phyloP scores from a whole-genome alignment of 1,140 invertebrate species.

The Eupeodes corollae region DNA sequence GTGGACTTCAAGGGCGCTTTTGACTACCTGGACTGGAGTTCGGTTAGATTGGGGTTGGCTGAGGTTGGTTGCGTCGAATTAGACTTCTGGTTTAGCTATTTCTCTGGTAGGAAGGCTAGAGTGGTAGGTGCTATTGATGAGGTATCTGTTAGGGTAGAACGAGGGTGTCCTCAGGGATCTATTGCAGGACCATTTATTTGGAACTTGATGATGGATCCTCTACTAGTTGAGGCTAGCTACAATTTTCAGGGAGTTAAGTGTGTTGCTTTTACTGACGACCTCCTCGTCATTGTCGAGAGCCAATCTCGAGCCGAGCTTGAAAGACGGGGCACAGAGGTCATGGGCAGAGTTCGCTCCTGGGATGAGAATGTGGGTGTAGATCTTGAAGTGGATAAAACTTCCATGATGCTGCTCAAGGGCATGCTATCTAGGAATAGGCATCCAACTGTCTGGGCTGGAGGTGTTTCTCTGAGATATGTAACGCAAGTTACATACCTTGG shows the following conservation, averaged over 20 bases:
- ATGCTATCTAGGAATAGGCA: background rate
- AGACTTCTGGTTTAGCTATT: no score
- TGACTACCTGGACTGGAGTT: no score
- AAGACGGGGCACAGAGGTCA: background rate
- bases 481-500: conserved; percentile 5
- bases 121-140: no score
- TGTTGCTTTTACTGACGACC: conserved; percentile 8
- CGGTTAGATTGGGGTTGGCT: no score
- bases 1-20: no score
- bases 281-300: conserved; percentile 8
- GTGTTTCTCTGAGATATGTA: no score
- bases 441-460: background rate
- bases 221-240: conserved; percentile 2
- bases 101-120: no score
- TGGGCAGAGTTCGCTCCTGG: background rate
- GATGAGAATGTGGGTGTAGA: background rate
- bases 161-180: no score
- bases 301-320: conserved; percentile 8
- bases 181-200: no score
- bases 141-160: no score
- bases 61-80: no score
- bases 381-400: background rate
- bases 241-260: conserved; percentile 3
- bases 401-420: background rate
- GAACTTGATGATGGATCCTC: conserved; percentile 17